phyloP scores from a whole-genome alignment of 2,113 vertebrate genomes.

The Psettodes erumei region DNA sequence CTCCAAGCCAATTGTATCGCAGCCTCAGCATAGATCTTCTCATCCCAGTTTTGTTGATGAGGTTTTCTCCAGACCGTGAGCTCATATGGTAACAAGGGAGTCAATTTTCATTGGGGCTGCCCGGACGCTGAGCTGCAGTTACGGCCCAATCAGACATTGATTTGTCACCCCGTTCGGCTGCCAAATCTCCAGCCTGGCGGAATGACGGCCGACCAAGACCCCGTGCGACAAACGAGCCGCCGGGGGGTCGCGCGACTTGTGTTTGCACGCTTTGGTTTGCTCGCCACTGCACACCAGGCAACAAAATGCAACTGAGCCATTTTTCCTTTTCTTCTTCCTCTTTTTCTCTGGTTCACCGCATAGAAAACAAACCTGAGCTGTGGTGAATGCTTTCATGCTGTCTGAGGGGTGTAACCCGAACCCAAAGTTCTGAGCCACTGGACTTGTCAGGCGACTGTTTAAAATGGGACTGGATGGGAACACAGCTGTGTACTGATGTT shows the following conservation, averaged over 20 bases:
- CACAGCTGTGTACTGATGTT: background rate
- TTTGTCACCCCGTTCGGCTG: constrained; percentile 24
- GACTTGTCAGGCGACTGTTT: background rate
- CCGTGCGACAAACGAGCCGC: constrained; percentile 20
- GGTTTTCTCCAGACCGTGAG: constrained; percentile 29
- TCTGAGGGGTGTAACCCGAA: background rate
- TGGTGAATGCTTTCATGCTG: background rate
- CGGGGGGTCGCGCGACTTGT: constrained; percentile 16
- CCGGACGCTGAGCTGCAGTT: constrained; percentile 27
- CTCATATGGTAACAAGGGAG: constrained; percentile 10
- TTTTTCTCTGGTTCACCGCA: background rate
- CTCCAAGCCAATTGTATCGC: background rate
- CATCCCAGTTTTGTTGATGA: constrained; percentile 37
- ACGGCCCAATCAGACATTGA: constrained; percentile 24
- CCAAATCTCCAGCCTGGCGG: constrained; percentile 63
- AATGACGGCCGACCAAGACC: constrained; percentile 16
- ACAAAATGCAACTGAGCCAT: background rate
- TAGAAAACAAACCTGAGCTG: background rate
- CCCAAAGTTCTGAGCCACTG: background rate
- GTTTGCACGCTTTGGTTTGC: constrained; percentile 12
- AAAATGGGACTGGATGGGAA: background rate
- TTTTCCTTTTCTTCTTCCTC: too few relatives aligned
- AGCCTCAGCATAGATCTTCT: constrained; percentile 43
- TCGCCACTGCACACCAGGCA: background rate
- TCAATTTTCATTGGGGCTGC: constrained; percentile 13